Evolutionary conservation across 2,888 invertebrate species (phyloP), one percentile per base, ranked within the genome.

Genomic region (Hirtodrosophila duncani): DNA sequence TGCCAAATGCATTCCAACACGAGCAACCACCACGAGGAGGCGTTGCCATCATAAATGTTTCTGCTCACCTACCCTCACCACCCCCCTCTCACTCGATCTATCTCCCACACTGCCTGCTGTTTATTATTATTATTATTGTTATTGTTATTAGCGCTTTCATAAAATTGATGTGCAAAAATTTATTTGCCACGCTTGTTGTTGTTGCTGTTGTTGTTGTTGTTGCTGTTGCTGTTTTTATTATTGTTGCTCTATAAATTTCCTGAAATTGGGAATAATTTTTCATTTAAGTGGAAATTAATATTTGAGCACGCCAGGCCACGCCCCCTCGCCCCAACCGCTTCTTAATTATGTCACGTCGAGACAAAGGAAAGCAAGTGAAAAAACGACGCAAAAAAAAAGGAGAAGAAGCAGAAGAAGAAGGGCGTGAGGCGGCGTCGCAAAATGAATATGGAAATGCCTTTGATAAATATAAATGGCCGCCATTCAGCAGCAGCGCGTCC

Each of bases 231-330:
- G 29, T 41, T 27, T 17, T 31, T 31, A 17, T 33, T 43, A 36
- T 41, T 49, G 38, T 42, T 46, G 30, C 33, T 41, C 29, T 63
- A 67, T 66, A 66, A 67, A 67, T 67, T 67, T 18, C 50, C 78
- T 67, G 67, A 72, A 75, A 75, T 77, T 67, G 78, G 62, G 78
- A 80, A 80, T 80, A 72, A 75, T 75, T 75, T 75, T 75, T 80
- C 74, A 75, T 75, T 80, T 75, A 75, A 75, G 81, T 75, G 78
- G 74, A 80, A 80, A 75, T 80, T 80, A 80, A 80, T 75, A 74
- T 68, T 66, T 68, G 56, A 65, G 67, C 67, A 50, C 51, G 49
- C 52, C 52, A 27, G 27, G 23, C 36, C 57, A 52, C 61, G 65
- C 61, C 61, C 8, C 48, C 5, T 17, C 17, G 6, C 13, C 26